Base-by-base conservation (phyloP, 2,888 invertebrate genomes). In the Cynaeus angustus region DNA sequence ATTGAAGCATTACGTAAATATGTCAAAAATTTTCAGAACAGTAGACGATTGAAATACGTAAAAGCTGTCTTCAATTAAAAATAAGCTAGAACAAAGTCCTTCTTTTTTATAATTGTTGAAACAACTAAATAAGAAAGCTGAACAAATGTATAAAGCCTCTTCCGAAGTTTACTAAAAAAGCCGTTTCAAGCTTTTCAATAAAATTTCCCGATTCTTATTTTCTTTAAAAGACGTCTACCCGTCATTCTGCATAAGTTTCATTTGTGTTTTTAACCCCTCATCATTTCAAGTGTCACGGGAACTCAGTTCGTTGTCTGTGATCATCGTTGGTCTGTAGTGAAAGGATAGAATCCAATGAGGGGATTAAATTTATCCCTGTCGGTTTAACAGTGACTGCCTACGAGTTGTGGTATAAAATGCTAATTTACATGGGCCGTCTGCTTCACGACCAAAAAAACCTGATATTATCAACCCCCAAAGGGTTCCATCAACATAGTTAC, bases 321-420 rank as follows among this genome's bases (percentile, higher is more conserved):
- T 66, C 56, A 48, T 30, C 37, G 33, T 53, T 6, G 26, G 28
- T 33, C 50, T 64, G 7, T 61, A 61, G 48, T 43, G 13, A 73
- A 70, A 70, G 71, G 64, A 69, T 66, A 73, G 80, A 78, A 80
- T 80, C 78, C 79, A 80, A 80, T 80, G 78, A 80, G 77, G 79
- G 80, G 80, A 80, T 80, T 80, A 80, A 72, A 73, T 73, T 70
- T 73, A 80, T 76, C 79, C 79, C 79, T 46, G 75, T 75, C 66
- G 64, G 74, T 75, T 78, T 78, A 73, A 75, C 75, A 78, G 74
- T 76, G 75, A 75, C 77, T 77, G 73, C 45, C 33, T 59, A 45
- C 75, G 77, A 78, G 76, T 79, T 79, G 79, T 74, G 78, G 78
- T 79, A 78, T 78, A 79, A 79, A 79, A 79, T 79, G 77, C 78